Evolutionary conservation across 2,797 vertebrate genomes (phyloP).

Genomic region (Glyptemys insculpta): DNA sequence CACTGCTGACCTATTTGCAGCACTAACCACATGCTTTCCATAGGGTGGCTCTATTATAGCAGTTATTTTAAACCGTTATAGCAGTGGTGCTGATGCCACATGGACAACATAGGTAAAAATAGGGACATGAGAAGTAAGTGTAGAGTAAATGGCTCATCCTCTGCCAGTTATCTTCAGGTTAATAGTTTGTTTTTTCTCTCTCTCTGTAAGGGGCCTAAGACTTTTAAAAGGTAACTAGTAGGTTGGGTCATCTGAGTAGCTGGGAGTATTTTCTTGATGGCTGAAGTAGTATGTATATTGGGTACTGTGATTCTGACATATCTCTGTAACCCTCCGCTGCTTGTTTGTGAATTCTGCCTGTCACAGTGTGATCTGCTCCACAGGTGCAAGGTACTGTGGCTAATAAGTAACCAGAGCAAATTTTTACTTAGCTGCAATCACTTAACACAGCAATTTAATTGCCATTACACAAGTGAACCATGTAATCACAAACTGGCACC

Average conservation of each 20-base stretch:
- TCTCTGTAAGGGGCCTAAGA: too few species aligned
- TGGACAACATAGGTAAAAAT: background rate
- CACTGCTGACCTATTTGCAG: background rate
- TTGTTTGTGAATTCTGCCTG: background rate
- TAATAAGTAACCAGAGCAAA: constrained; percentile 67
- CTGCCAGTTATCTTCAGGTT: background rate
- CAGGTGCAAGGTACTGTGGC: constrained; percentile 47
- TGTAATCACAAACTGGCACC: constrained; percentile 46
- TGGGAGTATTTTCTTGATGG: background rate
- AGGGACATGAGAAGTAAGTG: background rate
- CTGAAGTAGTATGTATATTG: background rate
- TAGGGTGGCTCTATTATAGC: too few species aligned
- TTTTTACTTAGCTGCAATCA: constrained; percentile 68
- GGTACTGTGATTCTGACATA: background rate
- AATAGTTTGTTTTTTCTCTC: background rate
- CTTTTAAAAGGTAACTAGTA: background rate
- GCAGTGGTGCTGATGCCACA: background rate
- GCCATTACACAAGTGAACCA: constrained; percentile 48
- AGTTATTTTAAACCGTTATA: background rate
- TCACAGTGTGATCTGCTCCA: constrained; percentile 3
- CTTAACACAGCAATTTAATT: constrained; percentile 64
- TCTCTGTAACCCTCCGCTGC: background rate
- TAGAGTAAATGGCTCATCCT: background rate
- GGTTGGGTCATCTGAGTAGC: background rate
- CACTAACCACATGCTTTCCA: background rate